Evolutionary conservation across 2,888 invertebrate species (phyloP).

Genomic region (Terebella lapidaria): DNA sequence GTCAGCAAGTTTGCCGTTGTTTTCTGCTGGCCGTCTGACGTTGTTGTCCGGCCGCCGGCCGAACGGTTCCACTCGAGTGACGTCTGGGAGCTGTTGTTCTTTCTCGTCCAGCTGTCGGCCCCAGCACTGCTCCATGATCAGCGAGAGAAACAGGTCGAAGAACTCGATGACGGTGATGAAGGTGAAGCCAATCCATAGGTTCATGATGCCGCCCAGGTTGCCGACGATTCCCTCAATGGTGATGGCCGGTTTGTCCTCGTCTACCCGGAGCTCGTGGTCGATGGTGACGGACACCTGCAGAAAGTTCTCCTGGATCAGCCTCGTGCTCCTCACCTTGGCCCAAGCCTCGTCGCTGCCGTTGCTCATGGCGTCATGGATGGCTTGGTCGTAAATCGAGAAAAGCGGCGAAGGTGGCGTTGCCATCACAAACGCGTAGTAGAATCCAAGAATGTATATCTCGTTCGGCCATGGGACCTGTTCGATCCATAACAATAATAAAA

Average conservation of each 20-base stretch:
- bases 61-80: neutral
- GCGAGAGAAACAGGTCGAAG: slow-evolving; percentile 1
- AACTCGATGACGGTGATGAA: slow-evolving; percentile 8
- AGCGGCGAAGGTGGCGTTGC: neutral
- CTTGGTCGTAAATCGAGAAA: neutral
- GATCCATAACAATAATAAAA: no score
- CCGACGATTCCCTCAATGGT: slow-evolving; percentile 1
- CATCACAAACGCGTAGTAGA: neutral
- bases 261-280: neutral
- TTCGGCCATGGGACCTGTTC: neutral
- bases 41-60: neutral
- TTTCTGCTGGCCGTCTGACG: no score
- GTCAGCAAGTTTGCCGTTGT: no score
- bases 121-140: neutral
- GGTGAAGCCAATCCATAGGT: slow-evolving; percentile 10
- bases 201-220: slow-evolving; percentile 6
- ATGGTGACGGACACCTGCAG: neutral
- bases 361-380: neutral
- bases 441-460: neutral
- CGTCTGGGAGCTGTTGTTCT: neutral
- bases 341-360: neutral
- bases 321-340: neutral
- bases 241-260: neutral
- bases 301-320: neutral
- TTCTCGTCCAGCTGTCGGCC: neutral